A percentile compares a stretch with the other conserved stretches of the same genome.
phyloP scores from a whole-genome alignment of 2,113 vertebrate species.

The Solea senegalensis region DNA sequence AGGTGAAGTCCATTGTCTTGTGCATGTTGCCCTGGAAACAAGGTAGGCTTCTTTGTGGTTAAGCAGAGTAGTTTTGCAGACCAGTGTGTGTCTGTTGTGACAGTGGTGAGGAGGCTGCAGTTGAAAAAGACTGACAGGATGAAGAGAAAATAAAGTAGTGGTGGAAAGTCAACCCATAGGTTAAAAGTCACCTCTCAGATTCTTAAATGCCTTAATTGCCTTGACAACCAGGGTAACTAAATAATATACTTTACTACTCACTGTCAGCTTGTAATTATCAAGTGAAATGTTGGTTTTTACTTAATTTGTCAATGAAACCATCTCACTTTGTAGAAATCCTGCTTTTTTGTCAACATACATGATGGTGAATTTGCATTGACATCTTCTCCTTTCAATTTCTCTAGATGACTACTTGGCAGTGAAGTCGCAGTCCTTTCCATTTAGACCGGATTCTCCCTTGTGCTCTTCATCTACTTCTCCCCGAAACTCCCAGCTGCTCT shows the following conservation, averaged over 20 bases:
- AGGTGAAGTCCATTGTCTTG: constrained; percentile 67
- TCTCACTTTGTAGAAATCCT: not conserved
- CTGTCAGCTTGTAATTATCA: not conserved
- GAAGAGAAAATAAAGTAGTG: constrained; percentile 27
- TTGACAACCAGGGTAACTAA: not conserved
- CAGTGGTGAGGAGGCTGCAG: constrained; percentile 8
- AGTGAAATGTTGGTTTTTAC: not conserved
- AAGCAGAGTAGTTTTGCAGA: constrained; percentile 67
- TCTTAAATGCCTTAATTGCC: not conserved
- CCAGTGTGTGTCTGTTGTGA: constrained; percentile 23
- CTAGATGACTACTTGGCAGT: constrained; percentile 69
- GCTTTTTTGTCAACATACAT: constrained; percentile 2
- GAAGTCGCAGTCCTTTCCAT: constrained; percentile 59
- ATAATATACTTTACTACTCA: not conserved
- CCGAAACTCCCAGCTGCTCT: constrained; percentile 48
- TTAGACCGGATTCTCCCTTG: constrained; percentile 58
- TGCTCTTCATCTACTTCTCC: constrained; percentile 53
- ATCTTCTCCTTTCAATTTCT: constrained; percentile 48
- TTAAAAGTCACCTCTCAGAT: constrained; percentile 6
- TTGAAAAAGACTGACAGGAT: constrained; percentile 46
- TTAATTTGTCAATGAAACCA: not conserved
- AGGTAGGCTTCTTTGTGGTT: constrained; percentile 55
- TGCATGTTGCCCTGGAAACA: constrained; percentile 77
- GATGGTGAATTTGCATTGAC: constrained; percentile 1
- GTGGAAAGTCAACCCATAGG: constrained; percentile 21